A percentile compares a stretch with the other conserved stretches of the same genome.
These are phyloP conservation scores for Chymomyza fuscimana DNA, from an alignment of 2,888 invertebrate genomes.

Conservation along the genomic window DNA sequence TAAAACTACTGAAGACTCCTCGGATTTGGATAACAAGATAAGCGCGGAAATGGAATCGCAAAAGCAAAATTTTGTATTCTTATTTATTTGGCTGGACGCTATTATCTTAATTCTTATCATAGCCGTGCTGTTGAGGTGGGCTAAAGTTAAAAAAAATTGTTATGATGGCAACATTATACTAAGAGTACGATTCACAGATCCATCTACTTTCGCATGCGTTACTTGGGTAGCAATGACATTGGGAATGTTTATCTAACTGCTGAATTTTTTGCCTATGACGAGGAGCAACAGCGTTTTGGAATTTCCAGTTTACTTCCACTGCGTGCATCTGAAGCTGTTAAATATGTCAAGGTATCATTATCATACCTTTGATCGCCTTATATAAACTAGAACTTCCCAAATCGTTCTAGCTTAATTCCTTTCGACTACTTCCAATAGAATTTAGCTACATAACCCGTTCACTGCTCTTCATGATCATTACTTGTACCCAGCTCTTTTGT, in stretches of 20 bases:
- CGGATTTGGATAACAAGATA: slow-evolving; percentile 81
- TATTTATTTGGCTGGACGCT: slow-evolving; percentile 14
- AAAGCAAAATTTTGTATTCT: neutral
- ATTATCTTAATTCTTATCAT: slow-evolving; percentile 30
- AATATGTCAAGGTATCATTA: slow-evolving; percentile 82
- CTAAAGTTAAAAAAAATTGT: neutral
- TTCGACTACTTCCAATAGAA: slow-evolving; percentile 67
- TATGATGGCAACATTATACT: no score
- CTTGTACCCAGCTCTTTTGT: slow-evolving; percentile 85
- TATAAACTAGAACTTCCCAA: neutral
- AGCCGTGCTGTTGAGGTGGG: slow-evolving; percentile 1
- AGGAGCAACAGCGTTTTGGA: slow-evolving; percentile 82
- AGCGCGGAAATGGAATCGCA: slow-evolving; percentile 78
- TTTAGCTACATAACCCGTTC: slow-evolving; percentile 49
- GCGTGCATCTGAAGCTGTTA: slow-evolving; percentile 83
- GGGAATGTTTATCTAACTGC: slow-evolving; percentile 87
- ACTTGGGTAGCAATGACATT: slow-evolving; percentile 84
- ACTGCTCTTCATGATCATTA: slow-evolving; percentile 83
- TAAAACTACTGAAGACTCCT: slow-evolving; percentile 81
- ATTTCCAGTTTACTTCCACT: slow-evolving; percentile 85
- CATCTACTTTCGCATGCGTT: slow-evolving; percentile 86
- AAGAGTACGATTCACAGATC: slow-evolving; percentile 80
- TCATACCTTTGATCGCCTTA: neutral
- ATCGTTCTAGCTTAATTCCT: slow-evolving; percentile 65
- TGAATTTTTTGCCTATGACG: slow-evolving; percentile 84